Evolutionary conservation across 2,797 vertebrate species (phyloP), one percentile per base, ranked within the genome.

Genomic region (Diplodus sargus): DNA sequence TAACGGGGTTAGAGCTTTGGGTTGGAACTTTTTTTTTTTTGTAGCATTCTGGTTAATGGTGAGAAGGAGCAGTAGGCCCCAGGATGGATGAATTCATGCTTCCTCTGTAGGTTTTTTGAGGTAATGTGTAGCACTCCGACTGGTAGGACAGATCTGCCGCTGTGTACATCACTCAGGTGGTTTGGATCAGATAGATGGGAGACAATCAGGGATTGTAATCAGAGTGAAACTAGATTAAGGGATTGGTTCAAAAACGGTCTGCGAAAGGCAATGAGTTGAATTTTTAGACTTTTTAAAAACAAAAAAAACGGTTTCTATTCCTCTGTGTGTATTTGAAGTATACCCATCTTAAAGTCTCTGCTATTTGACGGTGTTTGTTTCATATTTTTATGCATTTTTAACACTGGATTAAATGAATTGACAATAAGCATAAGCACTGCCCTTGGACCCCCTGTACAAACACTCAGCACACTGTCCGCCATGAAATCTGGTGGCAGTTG

Each of bases 341-440:
- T 90, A 91, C 88, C 85, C 92, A 83, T 88, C 76, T 89, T 86
- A 86, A 88, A 91, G 76, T 91, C 86, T 87, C 78, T 84, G 83
- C 84, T 88, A 83, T 89, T 87, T 88, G 87, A 88, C 77, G 28
- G 81, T 86, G 80, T 88, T 82, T 71, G 81, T 87, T 87, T 86
- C 74, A 76, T 87, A 67, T 85, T 89, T 87, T 80, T 82, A 86
- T 81, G 85, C 78, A 67, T 93, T 93, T 92, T 85, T 85, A 90
- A 93, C 91, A 92, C 92, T 91, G 90, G 93, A 93, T 86, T 82
- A 80, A 90, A 87, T 69, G 42, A 87, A 90, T 89, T 78, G 84
- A 91, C 89, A 78, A 69, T 84, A 79, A 91, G 91, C 91, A 87
- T 82, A 77, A 94, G 89, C 93, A 93, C 92, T 94, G 93, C 93